A percentile compares a stretch with the other conserved stretches of the same genome.
Conservation (phyloP, 2,888 invertebrate genomes). For the Gnatocerus cornutus region DNA sequence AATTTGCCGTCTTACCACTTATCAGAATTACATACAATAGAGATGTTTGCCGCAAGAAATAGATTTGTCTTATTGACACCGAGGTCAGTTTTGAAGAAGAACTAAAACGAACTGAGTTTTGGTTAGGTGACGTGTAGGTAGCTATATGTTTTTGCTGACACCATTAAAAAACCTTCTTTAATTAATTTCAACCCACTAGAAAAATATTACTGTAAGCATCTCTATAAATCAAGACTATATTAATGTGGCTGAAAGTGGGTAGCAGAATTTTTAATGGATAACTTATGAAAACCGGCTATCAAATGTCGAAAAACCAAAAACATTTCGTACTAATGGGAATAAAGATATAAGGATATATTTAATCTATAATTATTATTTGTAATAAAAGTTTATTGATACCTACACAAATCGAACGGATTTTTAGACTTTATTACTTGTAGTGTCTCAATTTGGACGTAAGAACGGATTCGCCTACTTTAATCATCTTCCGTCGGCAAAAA, state of each 20-base stretch:
- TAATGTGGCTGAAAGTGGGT: constrained; percentile 32
- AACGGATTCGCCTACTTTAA: too few species aligned
- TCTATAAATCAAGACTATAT: constrained; percentile 27
- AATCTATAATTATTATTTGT: constrained; percentile 5
- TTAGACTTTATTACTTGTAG: not conserved
- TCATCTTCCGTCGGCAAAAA: too few species aligned
- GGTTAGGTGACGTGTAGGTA: constrained; percentile 12
- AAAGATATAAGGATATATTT: not conserved
- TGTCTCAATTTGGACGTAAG: too few species aligned
- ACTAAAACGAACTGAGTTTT: constrained; percentile 18
- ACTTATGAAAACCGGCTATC: constrained; percentile 11
- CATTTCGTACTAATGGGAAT: constrained; percentile 3
- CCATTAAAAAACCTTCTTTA: constrained; percentile 35
- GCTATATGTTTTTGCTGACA: constrained; percentile 29
- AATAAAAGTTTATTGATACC: constrained; percentile 6
- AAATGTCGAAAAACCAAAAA: constrained; percentile 15
- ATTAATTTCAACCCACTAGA: constrained; percentile 36
- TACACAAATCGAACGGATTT: constrained; percentile 1
- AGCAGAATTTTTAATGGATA: constrained; percentile 30
- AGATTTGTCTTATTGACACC: constrained; percentile 30
- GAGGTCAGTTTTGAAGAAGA: constrained; percentile 3
- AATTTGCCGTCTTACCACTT: constrained; percentile 37
- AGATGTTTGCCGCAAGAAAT: constrained; percentile 38
- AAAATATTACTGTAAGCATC: constrained; percentile 33
- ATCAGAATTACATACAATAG: constrained; percentile 40